These are phyloP conservation scores for Ectemnius lituratus DNA, from an alignment of 2,888 invertebrate species.

Conservation along the genomic window DNA sequence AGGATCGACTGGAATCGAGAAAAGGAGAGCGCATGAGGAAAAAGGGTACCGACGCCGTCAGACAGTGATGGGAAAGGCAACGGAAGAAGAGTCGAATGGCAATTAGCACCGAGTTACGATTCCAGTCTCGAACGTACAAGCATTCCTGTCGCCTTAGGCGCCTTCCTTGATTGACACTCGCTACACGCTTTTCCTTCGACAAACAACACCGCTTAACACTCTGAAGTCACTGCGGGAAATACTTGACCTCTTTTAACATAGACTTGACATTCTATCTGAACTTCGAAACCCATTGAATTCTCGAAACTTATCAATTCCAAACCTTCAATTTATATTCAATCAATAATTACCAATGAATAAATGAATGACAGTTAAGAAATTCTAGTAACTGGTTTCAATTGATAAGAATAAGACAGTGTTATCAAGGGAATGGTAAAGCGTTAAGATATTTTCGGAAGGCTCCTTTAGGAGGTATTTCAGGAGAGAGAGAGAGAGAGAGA, in stretches of 20 bases:
- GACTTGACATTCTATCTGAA: neutral
- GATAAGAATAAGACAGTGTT: too few species aligned
- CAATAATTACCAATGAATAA: too few species aligned
- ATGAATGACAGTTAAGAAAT: too few species aligned
- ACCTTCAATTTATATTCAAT: too few species aligned
- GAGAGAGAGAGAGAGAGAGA: too few species aligned
- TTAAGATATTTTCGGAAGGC: too few species aligned
- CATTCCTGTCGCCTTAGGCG: slow-evolving; percentile 58
- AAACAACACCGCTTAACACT: neutral
- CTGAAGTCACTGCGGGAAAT: slow-evolving; percentile 43
- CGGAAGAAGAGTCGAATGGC: slow-evolving; percentile 50
- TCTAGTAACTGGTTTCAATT: too few species aligned
- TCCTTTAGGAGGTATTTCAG: too few species aligned
- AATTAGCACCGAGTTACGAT: slow-evolving; percentile 73
- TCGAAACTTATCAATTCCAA: too few species aligned
- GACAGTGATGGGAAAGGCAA: slow-evolving; percentile 22
- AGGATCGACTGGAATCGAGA: slow-evolving; percentile 14
- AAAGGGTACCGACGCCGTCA: neutral
- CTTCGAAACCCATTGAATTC: too few species aligned
- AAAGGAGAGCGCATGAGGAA: neutral
- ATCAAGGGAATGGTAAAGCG: too few species aligned
- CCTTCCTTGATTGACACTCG: slow-evolving; percentile 61
- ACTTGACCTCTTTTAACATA: slow-evolving; percentile 14
- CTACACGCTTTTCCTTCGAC: slow-evolving; percentile 54
- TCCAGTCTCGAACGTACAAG: slow-evolving; percentile 54